Conservation (phyloP, 1,140 invertebrate species). For the Lordiphosa clarofinis region DNA sequence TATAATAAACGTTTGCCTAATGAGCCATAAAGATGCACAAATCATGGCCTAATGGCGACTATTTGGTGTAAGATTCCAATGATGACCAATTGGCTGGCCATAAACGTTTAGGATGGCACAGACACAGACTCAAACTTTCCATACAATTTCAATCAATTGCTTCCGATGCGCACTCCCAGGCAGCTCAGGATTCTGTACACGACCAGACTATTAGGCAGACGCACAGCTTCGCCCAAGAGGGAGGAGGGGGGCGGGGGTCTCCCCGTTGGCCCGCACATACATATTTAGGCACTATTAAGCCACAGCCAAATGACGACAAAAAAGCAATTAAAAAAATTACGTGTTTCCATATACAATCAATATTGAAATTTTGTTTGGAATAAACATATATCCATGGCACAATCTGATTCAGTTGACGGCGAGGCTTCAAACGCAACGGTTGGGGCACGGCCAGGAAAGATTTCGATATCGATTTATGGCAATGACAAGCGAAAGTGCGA, state of each 20-base stretch:
- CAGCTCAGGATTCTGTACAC: slow-evolving; percentile 37
- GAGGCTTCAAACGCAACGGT: slow-evolving; percentile 47
- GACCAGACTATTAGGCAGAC: slow-evolving; percentile 49
- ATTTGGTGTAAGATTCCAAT: slow-evolving; percentile 16
- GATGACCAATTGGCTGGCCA: background rate
- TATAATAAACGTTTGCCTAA: background rate
- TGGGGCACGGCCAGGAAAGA: slow-evolving; percentile 11
- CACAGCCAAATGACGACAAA: slow-evolving; percentile 26
- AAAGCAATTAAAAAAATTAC: slow-evolving; percentile 63
- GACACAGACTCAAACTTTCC: slow-evolving; percentile 1
- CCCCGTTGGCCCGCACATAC: slow-evolving; percentile 4
- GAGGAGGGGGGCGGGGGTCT: slow-evolving; percentile 45
- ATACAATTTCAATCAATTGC: no score
- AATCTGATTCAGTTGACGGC: slow-evolving; percentile 36
- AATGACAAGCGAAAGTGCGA: slow-evolving; percentile 3
- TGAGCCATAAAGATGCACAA: slow-evolving; percentile 7
- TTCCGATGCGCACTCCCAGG: background rate
- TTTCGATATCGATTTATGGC: slow-evolving; percentile 27
- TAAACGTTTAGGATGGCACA: background rate
- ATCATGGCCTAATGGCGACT: slow-evolving; percentile 15
- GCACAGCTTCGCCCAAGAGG: slow-evolving; percentile 7
- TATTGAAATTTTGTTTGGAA: slow-evolving; percentile 36
- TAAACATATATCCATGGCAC: slow-evolving; percentile 19
- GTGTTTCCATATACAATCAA: slow-evolving; percentile 47
- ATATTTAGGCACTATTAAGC: slow-evolving; percentile 65